Evolutionary conservation across 53 echinoderm and acorn worm genomes (phyloP).

Genomic region (Luidia sarsii): DNA sequence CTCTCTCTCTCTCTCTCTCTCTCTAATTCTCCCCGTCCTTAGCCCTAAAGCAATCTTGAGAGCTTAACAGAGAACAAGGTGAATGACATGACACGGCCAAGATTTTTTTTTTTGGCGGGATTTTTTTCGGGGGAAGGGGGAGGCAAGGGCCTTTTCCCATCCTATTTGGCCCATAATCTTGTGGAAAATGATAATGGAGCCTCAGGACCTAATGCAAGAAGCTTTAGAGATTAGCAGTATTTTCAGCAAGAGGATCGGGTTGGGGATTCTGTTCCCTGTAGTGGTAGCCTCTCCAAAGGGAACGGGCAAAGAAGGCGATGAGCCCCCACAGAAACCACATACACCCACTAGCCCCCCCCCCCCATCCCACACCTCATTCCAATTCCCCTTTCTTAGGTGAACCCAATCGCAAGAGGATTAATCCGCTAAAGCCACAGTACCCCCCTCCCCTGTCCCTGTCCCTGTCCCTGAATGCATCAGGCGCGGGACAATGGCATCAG

Average conservation of each 20-base stretch:
- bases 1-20: too few relatives aligned
- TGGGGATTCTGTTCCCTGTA: not conserved
- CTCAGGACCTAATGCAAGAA: constrained; percentile 11
- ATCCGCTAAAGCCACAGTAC: constrained; percentile 34
- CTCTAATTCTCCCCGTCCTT: too few relatives aligned
- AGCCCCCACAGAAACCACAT: constrained; percentile 3
- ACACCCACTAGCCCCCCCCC: not conserved
- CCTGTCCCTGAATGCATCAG: too few relatives aligned
- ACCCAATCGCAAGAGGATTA: constrained; percentile 1
- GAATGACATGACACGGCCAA: constrained; percentile 7
- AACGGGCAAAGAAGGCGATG: too few relatives aligned
- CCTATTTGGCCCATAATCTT: too few relatives aligned
- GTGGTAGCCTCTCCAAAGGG: not conserved
- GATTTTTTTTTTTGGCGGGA: too few relatives aligned
- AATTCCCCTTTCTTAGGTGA: too few relatives aligned
- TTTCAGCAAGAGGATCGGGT: constrained; percentile 29
- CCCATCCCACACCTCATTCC: too few relatives aligned
- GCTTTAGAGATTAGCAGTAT: constrained; percentile 33
- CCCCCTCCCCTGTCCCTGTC: too few relatives aligned
- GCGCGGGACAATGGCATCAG: constrained; percentile 3
- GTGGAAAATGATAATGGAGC: constrained; percentile 40
- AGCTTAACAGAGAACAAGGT: not conserved
- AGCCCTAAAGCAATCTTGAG: too few relatives aligned
- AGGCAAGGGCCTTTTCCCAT: too few relatives aligned
- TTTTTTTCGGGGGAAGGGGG: too few relatives aligned